These are phyloP conservation scores for Chanos chanos DNA, from an alignment of 2,797 vertebrate genomes.

Conservation along the genomic window DNA sequence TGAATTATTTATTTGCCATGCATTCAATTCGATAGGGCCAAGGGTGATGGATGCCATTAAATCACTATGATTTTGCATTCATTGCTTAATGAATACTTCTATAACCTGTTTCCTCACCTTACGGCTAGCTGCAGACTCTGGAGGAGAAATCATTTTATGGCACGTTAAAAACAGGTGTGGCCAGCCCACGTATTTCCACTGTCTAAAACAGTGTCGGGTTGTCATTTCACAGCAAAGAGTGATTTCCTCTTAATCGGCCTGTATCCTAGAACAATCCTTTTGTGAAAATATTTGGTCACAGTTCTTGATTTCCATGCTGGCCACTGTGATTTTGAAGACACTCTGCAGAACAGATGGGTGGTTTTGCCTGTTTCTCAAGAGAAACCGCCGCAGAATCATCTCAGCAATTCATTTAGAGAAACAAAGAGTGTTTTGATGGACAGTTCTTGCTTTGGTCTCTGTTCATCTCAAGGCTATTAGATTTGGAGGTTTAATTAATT, in stretches of 20 bases:
- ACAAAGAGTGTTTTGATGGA: constrained; percentile 38
- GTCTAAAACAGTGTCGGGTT: constrained; percentile 17
- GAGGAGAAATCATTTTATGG: constrained; percentile 58
- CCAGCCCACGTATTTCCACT: constrained; percentile 39
- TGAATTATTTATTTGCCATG: constrained; percentile 57
- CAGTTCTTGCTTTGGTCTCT: constrained; percentile 25
- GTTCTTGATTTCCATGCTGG: too few species aligned
- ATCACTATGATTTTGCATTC: constrained; percentile 66
- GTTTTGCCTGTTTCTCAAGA: constrained; percentile 28
- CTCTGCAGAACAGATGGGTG: constrained; percentile 16
- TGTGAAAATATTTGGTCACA: constrained; percentile 41
- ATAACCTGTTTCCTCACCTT: constrained; percentile 39
- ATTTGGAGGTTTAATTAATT: constrained; percentile 54
- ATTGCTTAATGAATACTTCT: constrained; percentile 66
- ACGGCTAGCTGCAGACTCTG: constrained; percentile 7
- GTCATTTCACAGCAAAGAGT: constrained; percentile 58
- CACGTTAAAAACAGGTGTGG: constrained; percentile 53
- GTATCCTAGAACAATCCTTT: constrained; percentile 18
- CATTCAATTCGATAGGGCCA: constrained; percentile 60
- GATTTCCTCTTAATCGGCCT: constrained; percentile 51
- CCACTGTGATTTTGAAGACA: too few species aligned
- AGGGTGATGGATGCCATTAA: constrained; percentile 59
- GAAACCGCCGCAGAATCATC: constrained; percentile 33
- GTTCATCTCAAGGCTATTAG: constrained; percentile 31
- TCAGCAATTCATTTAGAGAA: constrained; percentile 39